Evolutionary conservation across 2,888 invertebrate genomes (phyloP), one percentile per base, ranked within the genome.

Genomic region (Morinoia aosen): DNA sequence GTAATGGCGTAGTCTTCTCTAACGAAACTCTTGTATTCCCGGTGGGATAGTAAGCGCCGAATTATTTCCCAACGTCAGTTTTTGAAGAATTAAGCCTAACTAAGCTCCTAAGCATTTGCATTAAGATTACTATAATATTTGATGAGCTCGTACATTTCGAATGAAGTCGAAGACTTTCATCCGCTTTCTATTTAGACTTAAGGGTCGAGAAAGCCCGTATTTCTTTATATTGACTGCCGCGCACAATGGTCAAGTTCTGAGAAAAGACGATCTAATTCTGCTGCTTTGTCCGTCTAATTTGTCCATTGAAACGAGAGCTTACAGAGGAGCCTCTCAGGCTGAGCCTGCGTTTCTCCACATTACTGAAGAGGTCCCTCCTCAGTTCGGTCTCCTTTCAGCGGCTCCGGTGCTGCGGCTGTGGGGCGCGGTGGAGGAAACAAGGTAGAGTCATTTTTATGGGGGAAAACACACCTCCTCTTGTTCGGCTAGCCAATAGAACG

Each of bases 241-340:
- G 25, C 76, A 76, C 76, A 76, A 76, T 76, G 25, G 76, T 33
- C 19, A 76, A 76, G 76, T 76, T 76, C 33, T 76, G 33, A 76
- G 76, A 76, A 76, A 76, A 76, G 76, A 76, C 19, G 33, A 76
- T 76, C 76, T 76, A 76, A 76, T 76, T 76, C 76, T 76, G n/a
- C n/a, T 76, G 10, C 76, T 76, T 76, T 76, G 76, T 76, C 33
- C 25, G 76, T 33, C 76, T 76, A 76, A 76, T 76, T 76, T 76
- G 8, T 33, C 76, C 76, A 76, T 76, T 76, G 25, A 76, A 33
- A 33, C 76, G 76, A 76, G 76, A 33, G 76, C 33, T 76, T 25
- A 76, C 76, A 76, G 33, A 25, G 76, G 76, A 33, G 25, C 76
- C 76, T 76, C 76, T 76, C 25, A 76, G 76, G 33, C 8, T 33